A percentile compares a stretch with the other conserved stretches of the same genome.
phyloP scores from a whole-genome alignment of 2,113 vertebrate species.

The Miniopterus natalensis region DNA sequence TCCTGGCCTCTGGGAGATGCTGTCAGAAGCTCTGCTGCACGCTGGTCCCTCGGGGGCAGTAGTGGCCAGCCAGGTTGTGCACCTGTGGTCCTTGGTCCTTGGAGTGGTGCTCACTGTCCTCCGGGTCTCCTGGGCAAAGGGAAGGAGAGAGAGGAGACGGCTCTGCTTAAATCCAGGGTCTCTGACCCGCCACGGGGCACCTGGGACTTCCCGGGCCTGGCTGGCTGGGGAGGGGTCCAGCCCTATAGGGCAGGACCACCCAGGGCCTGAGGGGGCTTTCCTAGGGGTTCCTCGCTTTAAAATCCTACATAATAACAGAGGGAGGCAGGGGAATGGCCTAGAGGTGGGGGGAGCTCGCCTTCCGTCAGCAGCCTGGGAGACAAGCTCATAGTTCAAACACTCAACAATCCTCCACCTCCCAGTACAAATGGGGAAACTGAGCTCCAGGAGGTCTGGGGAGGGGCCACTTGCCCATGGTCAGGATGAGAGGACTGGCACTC shows the following conservation, averaged over 20 bases:
- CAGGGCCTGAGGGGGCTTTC: rapidly evolving
- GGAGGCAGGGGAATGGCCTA: neutral
- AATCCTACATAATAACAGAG: neutral
- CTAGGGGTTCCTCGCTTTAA: rapidly evolving
- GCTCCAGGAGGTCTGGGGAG: neutral
- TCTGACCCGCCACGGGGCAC: neutral
- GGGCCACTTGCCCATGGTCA: neutral
- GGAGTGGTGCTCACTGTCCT: rapidly evolving
- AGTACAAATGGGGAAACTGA: neutral
- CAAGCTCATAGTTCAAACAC: neutral
- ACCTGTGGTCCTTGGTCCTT: too few relatives aligned
- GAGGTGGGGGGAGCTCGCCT: neutral
- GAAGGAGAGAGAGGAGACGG: neutral
- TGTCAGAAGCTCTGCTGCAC: neutral
- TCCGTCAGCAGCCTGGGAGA: neutral
- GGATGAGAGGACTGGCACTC: neutral
- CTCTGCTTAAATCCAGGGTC: neutral
- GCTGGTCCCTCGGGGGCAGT: neutral
- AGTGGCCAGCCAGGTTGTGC: neutral
- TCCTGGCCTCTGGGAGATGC: neutral
- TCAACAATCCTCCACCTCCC: neutral
- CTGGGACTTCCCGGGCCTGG: rapidly evolving
- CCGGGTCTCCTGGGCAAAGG: neutral
- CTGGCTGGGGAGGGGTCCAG: rapidly evolving
- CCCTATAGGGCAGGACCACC: neutral